Evolutionary conservation across 2,113 vertebrate species (phyloP).

Genomic region (Lamprologus callipterus): DNA sequence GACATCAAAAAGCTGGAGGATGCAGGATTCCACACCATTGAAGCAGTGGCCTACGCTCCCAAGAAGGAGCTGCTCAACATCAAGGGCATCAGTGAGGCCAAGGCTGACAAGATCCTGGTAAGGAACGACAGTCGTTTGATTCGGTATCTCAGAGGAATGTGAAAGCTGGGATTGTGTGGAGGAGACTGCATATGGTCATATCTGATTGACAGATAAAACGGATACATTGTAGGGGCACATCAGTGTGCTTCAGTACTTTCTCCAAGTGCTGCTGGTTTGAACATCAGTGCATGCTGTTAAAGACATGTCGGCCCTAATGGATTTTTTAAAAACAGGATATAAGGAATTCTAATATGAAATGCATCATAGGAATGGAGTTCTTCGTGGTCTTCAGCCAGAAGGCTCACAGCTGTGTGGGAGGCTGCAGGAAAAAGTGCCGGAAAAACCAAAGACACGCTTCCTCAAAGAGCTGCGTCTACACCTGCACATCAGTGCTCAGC

Average conservation of each 20-base stretch:
- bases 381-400: background rate
- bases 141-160: background rate
- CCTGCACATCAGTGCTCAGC: background rate
- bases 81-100: constrained; percentile 97
- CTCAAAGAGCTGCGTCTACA: background rate
- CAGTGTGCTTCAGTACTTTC: background rate
- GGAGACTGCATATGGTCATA: background rate
- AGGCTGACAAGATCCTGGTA: constrained; percentile 94
- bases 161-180: background rate
- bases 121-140: constrained; percentile 2
- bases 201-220: background rate
- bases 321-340: background rate
- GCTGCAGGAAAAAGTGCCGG: background rate
- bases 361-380: background rate
- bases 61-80: constrained; percentile 96
- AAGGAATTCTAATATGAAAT: background rate
- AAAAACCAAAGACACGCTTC: background rate
- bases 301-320: background rate
- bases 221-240: background rate
- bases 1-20: constrained; percentile 96
- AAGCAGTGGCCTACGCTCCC: constrained; percentile 92
- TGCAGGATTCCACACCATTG: constrained; percentile 94
- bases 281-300: background rate
- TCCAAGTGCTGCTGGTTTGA: background rate
- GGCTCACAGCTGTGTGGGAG: background rate